Percentiles rank a stretch among this genome's conserved stretches.
phyloP scores from a whole-genome alignment of 2,888 invertebrate species.

The Corbicula japonica region DNA sequence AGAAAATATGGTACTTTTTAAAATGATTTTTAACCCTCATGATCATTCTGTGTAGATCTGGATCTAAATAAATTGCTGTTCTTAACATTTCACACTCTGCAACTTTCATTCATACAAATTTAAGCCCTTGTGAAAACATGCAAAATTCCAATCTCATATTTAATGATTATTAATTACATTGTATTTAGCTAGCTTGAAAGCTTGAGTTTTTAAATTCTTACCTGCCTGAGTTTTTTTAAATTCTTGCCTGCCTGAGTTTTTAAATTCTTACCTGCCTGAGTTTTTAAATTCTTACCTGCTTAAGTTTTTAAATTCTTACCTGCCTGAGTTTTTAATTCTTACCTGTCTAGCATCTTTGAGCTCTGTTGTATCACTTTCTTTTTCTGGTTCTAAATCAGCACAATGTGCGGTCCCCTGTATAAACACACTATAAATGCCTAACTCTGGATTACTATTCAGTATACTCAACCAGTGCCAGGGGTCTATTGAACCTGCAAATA shows the following conservation, averaged over 20 bases:
- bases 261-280: not conserved
- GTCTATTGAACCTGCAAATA: conserved; percentile 74
- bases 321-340: conserved; percentile 9
- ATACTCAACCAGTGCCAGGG: conserved; percentile 80
- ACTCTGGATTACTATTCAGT: conserved; percentile 54
- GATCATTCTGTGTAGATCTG: too few relatives aligned
- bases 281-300: not conserved
- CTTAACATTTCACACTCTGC: too few relatives aligned
- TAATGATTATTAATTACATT: not conserved
- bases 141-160: not conserved
- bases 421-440: conserved; percentile 68
- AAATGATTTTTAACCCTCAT: too few relatives aligned
- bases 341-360: conserved; percentile 71
- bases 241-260: not conserved
- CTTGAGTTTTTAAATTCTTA: not conserved
- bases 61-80: too few relatives aligned
- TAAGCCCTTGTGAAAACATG: not conserved
- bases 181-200: not conserved
- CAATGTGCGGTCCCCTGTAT: conserved; percentile 79
- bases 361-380: conserved; percentile 20
- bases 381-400: conserved; percentile 67
- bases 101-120: not conserved
- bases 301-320: not conserved
- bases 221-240: not conserved
- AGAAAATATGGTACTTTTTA: too few relatives aligned